These are phyloP conservation scores for Anas flavirostris DNA, from an alignment of 2,797 vertebrate species.

Conservation along the genomic window DNA sequence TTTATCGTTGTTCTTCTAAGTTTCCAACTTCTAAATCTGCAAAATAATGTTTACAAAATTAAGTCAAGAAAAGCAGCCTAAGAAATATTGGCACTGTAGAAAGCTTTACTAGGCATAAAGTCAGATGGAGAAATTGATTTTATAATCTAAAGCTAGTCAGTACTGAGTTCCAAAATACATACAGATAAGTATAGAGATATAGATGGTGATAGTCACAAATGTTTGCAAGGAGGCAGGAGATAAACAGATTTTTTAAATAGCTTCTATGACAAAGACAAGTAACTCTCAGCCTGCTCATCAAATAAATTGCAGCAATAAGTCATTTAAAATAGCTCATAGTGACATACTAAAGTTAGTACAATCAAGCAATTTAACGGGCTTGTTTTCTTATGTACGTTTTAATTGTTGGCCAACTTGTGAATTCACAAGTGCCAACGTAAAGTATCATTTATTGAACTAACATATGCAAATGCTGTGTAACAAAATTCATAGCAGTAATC, in stretches of 20 bases:
- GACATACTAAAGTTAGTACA: not conserved
- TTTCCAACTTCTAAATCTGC: not conserved
- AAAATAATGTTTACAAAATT: not conserved
- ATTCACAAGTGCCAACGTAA: not conserved
- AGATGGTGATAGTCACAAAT: not conserved
- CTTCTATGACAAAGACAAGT: not conserved
- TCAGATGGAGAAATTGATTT: constrained; percentile 12
- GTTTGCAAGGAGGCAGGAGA: not conserved
- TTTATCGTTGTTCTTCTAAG: not conserved
- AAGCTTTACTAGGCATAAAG: not conserved
- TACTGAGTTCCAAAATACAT: not conserved
- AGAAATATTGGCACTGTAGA: not conserved
- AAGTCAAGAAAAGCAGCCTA: not conserved
- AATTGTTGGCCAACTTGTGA: not conserved
- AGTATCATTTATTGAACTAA: not conserved
- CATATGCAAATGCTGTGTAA: not conserved
- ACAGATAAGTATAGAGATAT: not conserved
- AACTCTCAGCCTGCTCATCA: not conserved
- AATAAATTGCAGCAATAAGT: not conserved
- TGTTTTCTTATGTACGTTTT: not conserved
- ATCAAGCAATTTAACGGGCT: not conserved
- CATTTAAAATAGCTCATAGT: not conserved
- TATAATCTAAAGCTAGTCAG: not conserved
- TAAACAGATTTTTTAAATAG: not conserved
- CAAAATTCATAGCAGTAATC: not conserved